Conservation (phyloP, 2,113 vertebrate species). For the Sclerurus mexicanus region DNA sequence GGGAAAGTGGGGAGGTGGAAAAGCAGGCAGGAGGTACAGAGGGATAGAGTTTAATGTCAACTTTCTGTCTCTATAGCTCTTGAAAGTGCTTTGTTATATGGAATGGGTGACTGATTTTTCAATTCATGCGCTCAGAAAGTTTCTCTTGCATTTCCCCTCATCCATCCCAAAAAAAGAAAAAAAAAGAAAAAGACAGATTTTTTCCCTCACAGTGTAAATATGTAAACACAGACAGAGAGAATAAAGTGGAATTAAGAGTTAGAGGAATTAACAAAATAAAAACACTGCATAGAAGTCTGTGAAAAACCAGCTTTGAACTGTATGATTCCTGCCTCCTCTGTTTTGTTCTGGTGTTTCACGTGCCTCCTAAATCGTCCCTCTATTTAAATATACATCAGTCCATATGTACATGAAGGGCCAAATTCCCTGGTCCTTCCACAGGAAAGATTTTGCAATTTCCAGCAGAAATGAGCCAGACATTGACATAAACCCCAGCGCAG, state of each 20-base stretch:
- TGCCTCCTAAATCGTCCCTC: background rate
- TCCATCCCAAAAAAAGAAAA: background rate
- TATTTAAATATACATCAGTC: background rate
- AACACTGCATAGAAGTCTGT: background rate
- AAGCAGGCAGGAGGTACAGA: background rate
- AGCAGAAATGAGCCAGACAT: background rate
- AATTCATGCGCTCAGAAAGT: background rate
- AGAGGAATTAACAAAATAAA: background rate
- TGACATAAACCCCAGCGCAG: background rate
- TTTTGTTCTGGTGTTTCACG: background rate
- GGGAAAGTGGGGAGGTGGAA: background rate
- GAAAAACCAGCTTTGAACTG: background rate
- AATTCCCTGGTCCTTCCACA: background rate
- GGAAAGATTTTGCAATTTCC: conserved; percentile 32
- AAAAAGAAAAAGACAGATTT: background rate
- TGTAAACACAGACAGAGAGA: background rate
- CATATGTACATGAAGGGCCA: background rate
- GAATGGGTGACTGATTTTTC: background rate
- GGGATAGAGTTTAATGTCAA: background rate
- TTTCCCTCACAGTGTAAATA: background rate
- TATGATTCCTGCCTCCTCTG: background rate
- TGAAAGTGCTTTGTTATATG: background rate
- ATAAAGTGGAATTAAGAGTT: background rate
- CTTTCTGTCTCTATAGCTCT: background rate
- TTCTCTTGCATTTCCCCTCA: background rate